Base-by-base conservation (phyloP, 2,888 invertebrate genomes). In the Bedellia somnulentella region DNA sequence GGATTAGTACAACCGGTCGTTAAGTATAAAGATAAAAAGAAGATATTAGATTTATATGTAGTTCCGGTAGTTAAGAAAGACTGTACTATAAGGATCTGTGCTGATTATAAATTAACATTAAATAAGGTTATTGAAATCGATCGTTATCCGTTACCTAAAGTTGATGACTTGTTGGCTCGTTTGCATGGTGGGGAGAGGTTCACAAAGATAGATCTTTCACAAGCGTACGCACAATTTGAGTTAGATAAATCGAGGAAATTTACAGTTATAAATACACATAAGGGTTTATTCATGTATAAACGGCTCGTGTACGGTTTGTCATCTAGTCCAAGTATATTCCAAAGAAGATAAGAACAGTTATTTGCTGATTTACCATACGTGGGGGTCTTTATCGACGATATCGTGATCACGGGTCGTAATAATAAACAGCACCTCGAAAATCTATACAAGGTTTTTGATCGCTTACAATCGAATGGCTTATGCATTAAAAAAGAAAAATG, bases 21-120 rank as follows among this genome's bases (percentile, higher is more conserved):
- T 9, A 21, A 9, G 17, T 35, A 32, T 25, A 31, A 31, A 11
- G 11, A 15, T 3, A 29, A 33, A 11, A 34, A 32, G 33, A 22
- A 32, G 5, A 3, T 26, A 2, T 11, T 34, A 16, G 5, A 30
- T 12, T 0, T 10, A 3, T 17, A 6, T 18, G 9, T 5, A 5
- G 33, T 40, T 13, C 25, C 36, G 9, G 37, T 39, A 5, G 30
- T 27, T 6, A 31, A 30, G n/a, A 29, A 27, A n/a, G 34, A 32
- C 10, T 27, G 32, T n/a, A 10, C 23, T 4, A 3, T 32, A 3
- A 4, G 32, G 6, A 12, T 32, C 6, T 32, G 32, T 12, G 32
- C 17, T 11, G 32, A 32, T 17, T 32, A 28, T 13, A 32, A 32
- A 28, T 9, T 21, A 5, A 32, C 28, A 5, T 16, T 32, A 12